These are phyloP conservation scores for Odontomachus brunneus DNA, from an alignment of 1,140 invertebrate genomes.

Conservation along the genomic window DNA sequence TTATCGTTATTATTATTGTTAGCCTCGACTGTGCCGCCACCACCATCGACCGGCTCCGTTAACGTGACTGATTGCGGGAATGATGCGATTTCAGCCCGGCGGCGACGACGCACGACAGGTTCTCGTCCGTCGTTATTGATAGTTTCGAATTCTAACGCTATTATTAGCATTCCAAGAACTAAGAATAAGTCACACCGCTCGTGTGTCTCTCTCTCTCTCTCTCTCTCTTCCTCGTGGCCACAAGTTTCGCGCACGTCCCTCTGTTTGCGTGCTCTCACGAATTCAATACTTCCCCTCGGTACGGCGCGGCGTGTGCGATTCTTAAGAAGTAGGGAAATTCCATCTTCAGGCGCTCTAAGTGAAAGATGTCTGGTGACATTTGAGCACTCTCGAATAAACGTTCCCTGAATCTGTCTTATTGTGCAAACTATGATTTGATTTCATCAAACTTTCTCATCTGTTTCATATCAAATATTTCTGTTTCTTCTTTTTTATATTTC, in stretches of 20 bases:
- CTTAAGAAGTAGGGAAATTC: not conserved
- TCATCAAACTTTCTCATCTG: too few species aligned
- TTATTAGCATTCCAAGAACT: not conserved
- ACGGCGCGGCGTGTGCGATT: not conserved
- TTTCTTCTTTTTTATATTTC: too few species aligned
- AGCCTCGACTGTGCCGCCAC: constrained; percentile 9
- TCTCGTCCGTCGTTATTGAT: not conserved
- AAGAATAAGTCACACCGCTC: not conserved
- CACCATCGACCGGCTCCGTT: constrained; percentile 36
- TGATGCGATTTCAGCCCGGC: constrained; percentile 20
- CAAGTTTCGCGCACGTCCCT: not conserved
- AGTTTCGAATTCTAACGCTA: not conserved
- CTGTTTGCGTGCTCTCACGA: not conserved
- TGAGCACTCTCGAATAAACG: too few species aligned
- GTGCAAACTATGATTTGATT: too few species aligned
- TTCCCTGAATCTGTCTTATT: not conserved
- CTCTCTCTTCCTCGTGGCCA: too few species aligned
- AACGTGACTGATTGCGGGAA: constrained; percentile 45
- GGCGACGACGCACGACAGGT: not conserved
- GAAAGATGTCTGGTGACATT: not conserved
- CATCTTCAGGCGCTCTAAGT: not conserved
- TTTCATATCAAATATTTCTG: too few species aligned
- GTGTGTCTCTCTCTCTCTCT: too few species aligned
- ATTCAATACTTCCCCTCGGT: not conserved
- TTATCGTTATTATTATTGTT: constrained; percentile 59